Conservation (phyloP, 92 coral and sea anemone genomes). For the Epizoanthus fatuus region DNA sequence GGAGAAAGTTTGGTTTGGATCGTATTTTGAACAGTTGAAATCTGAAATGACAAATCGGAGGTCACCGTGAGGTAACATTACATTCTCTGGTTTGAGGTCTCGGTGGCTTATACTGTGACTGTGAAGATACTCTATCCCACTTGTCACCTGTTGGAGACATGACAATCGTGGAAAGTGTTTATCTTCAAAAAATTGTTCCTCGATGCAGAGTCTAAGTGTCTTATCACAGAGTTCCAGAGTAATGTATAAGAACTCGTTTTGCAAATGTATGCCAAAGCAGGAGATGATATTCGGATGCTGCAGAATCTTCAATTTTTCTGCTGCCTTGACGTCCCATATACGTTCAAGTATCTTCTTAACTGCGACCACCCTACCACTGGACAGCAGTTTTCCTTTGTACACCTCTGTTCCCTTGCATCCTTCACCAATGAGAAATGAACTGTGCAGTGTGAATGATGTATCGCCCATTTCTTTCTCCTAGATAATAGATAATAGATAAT, state of each 20-base stretch:
- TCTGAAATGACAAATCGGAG: conserved; percentile 1
- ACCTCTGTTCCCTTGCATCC: conserved; percentile 17
- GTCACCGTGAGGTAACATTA: not conserved
- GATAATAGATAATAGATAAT: not conserved
- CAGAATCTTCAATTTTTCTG: not conserved
- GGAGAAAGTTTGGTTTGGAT: not conserved
- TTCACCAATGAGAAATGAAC: not conserved
- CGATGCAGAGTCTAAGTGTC: not conserved
- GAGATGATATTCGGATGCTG: not conserved
- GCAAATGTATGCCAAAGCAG: not conserved
- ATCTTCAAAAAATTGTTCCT: not conserved
- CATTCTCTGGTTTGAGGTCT: not conserved
- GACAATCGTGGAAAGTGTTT: not conserved
- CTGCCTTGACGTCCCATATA: not conserved
- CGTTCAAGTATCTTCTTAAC: not conserved
- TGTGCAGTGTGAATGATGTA: not conserved
- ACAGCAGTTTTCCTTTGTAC: not conserved
- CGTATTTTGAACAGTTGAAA: not conserved
- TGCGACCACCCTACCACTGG: not conserved
- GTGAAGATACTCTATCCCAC: conserved; percentile 7
- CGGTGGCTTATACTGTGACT: not conserved
- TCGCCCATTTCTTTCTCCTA: not conserved
- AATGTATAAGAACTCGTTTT: not conserved
- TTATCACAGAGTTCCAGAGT: conserved; percentile 10
- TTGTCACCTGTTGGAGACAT: not conserved